Evolutionary conservation across 2,797 vertebrate species (phyloP), one percentile per base, ranked within the genome.

Genomic region (Columba guinea): DNA sequence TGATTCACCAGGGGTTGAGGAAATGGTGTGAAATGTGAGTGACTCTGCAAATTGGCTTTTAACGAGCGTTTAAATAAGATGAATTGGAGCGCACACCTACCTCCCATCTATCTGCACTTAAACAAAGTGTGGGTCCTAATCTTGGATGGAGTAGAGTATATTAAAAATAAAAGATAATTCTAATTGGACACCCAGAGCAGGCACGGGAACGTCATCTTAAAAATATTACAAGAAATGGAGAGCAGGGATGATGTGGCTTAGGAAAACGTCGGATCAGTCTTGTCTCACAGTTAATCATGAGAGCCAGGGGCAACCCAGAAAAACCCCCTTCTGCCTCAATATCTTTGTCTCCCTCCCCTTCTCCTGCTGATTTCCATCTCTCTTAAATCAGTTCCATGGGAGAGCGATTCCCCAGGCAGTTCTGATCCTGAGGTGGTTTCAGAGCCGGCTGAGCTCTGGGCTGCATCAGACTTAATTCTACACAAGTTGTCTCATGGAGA

Each of bases 11-110:
- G 84, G 24, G 51, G 28, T 13, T 19, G 78, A 95, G 96, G 95
- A 94, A 97, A 94, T 82, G n/a, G 74, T 69, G 86, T 44, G 69
- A 93, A 91, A 93, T 86, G 46, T 14, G 59, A 93, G 84, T 51
- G 90, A 90, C 89, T 74, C 83, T 53, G 74, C 68, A 91, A 94
- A 96, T 87, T 68, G 91, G 39, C 64, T 63, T 85, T 68, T 70
- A 73, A 90, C 15, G 28, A 77, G 71, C 28, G 20, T 41, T 75
- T 73, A 67, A 75, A 75, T n/a, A 5, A 59, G 67, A 16, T 30
- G 62, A 60, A 87, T 62, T 21, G 64, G 80, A 67, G 91, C 4
- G 6, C 55, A 10, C 67, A 6, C 34, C 34, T 26, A 18, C 19
- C 7, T 17, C 32, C 81, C 81, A 64, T 75, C 86, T 59, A 52